Evolutionary conservation across 1,140 invertebrate species (phyloP), one percentile per base, ranked within the genome.

Genomic region (Bombus confusus): DNA sequence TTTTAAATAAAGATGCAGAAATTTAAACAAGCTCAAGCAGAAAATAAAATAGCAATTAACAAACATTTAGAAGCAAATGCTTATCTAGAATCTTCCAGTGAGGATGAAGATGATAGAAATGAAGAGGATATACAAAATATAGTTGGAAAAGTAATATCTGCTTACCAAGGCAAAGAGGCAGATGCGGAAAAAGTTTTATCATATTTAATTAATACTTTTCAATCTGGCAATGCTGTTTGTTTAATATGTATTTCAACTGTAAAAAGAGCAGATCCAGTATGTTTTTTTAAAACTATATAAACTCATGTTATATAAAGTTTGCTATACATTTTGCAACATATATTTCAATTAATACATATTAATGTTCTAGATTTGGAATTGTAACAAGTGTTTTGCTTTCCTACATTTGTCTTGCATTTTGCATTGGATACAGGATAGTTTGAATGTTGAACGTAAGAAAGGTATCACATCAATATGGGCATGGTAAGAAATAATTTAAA

Each of bases 241-340:
- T 96, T 99, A 8, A 98, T 99, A 91, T 99, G 98, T 91, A 99
- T 99, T 94, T 98, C 97, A 73, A 97, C 97, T 87, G 96, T 99
- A 1, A 98, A 98, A 93, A 96, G 97, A 91, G 96, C 95, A 79
- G 97, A 99, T 92, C 93, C 97, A 37, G 98, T 98, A 94, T 59
- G 89, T 91, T 43, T 13, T 18, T n/a, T 9, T 41, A 31, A 2
- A 13, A 39, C 15, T 62, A 22, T 52, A 52, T 66, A 31, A 34
- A 18, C 15, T 66, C 18, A 31, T 13, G 18, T 10, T 25, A 25
- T 5, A 13, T 25, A 25, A 52, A 3, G 1, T 76, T 28, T 76
- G 12, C 8, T 57, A 31, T 62, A 31, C 15, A 34, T 25, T 13
- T 25, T 47, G 41, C 37, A 68, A 22, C 2, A 37, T 37, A 62